Evolutionary conservation across 2,888 invertebrate genomes (phyloP), one percentile per base, ranked within the genome.

Genomic region (Neoitamus cyanurus): DNA sequence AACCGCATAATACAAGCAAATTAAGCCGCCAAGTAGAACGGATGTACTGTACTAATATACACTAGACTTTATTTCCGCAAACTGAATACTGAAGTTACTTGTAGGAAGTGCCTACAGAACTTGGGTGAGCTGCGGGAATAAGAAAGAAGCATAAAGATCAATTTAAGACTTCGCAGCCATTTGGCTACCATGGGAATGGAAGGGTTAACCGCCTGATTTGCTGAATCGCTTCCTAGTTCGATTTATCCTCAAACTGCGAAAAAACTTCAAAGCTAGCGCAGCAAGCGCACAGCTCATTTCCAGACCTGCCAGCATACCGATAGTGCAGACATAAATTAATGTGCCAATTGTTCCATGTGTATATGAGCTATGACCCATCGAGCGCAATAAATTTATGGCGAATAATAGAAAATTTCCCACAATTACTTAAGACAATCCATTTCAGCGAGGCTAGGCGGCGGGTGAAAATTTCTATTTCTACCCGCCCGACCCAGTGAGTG

Each of bases 371-470:
- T 75, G 37, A 75, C 42, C 75, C 42, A 75, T 3, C 42, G 42
- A 78, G 46, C 25, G 78, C 58, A 48, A 78, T 78, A 78, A 78
- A 78, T 78, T 58, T 31, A 58, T 78, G 28, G 48, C 25, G 48
- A 78, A 78, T 78, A 78, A 78, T 78, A 78, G 78, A 78, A 78
- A 78, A 78, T 75, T 75, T 75, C 75, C 42, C 75, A 75, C 75
- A 75, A 75, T 78, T 78, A 78, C 78, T 78, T 78, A 58, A 78
- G 58, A 78, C 46, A 48, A 78, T 78, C 58, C 48, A 31, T 58
- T 78, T 78, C 42, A 48, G 9, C 48, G 25, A 31, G 20, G 20
- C 48, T 48, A 20, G 20, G 58, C 15, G 48, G 31, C 58, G 30
- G 78, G 78, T 78, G 78, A 58, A 78, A 78, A 48, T 58, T 46